phyloP scores from a whole-genome alignment of 2,888 invertebrate species.

The Mesorhabditis sp. region DNA sequence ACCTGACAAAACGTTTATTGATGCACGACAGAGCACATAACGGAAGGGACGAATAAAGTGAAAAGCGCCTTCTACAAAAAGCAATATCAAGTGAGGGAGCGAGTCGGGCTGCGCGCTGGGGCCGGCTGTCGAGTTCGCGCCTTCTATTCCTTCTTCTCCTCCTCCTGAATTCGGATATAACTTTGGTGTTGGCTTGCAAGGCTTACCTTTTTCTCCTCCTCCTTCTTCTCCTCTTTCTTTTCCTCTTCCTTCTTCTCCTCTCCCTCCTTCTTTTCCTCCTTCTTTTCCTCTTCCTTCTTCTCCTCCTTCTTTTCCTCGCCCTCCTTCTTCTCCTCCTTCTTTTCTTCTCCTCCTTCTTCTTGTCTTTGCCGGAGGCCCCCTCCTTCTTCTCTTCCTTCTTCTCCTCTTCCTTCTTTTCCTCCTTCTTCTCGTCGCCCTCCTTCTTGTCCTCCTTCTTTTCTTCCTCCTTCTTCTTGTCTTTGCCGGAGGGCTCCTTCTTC shows the following conservation, averaged over 20 bases:
- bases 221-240: conserved; percentile 13
- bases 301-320: conserved; percentile 17
- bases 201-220: conserved; percentile 15
- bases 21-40: too few relatives aligned
- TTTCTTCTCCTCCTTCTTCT: background rate
- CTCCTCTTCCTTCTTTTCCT: conserved; percentile 17
- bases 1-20: too few relatives aligned
- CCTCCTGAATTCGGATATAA: conserved; percentile 18
- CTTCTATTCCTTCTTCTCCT: conserved; percentile 9
- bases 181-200: conserved; percentile 21
- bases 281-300: conserved; percentile 17
- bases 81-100: too few relatives aligned
- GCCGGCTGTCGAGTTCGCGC: background rate
- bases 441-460: conserved; percentile 18
- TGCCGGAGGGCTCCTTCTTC: conserved; percentile 15
- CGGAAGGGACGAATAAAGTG: too few relatives aligned
- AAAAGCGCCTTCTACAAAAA: too few relatives aligned
- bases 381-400: conserved; percentile 12
- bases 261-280: conserved; percentile 17
- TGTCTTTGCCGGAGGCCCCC: background rate
- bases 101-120: too few relatives aligned
- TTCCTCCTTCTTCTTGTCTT: conserved; percentile 15
- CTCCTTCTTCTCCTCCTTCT: conserved; percentile 14
- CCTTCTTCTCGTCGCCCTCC: conserved; percentile 15
- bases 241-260: conserved; percentile 15